Evolutionary conservation across 2,797 vertebrate genomes (phyloP).

Genomic region (Okamejei kenojei): DNA sequence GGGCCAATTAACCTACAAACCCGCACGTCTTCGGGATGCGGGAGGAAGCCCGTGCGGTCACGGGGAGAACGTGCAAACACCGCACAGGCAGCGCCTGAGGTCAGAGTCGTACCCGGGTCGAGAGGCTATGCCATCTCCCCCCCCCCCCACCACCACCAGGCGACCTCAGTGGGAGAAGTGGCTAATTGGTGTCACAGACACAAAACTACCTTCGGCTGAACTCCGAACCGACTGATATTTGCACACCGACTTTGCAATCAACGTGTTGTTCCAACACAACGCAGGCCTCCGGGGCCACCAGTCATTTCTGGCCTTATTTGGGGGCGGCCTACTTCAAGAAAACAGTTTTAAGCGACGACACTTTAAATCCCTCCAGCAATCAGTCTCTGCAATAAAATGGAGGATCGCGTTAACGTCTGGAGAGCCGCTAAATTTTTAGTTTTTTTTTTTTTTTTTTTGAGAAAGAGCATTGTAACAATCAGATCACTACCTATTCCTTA

Average conservation of each 20-base stretch:
- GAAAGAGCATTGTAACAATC: constrained; percentile 23
- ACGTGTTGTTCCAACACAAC: not conserved
- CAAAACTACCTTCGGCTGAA: not conserved
- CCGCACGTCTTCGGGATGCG: too few relatives aligned
- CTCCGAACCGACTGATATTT: not conserved
- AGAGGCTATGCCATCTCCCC: too few relatives aligned
- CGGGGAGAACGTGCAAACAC: too few relatives aligned
- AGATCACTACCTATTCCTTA: not conserved
- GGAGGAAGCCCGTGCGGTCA: too few relatives aligned
- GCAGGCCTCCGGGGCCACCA: too few relatives aligned
- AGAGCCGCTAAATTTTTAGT: not conserved
- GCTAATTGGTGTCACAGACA: too few relatives aligned
- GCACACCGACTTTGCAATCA: not conserved
- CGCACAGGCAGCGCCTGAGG: too few relatives aligned
- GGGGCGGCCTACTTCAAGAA: not conserved
- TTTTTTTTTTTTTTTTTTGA: not conserved
- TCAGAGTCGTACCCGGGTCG: too few relatives aligned
- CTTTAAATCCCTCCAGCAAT: constrained; percentile 13
- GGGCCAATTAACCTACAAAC: too few relatives aligned
- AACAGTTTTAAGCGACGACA: not conserved
- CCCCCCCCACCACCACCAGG: too few relatives aligned
- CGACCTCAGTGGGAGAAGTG: not conserved
- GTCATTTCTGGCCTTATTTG: not conserved
- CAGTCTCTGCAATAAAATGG: not conserved
- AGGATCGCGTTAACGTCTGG: not conserved